Evolutionary conservation across 2,888 invertebrate genomes (phyloP), one percentile per base, ranked within the genome.

Genomic region (Caenorhabditis sulstoni): DNA sequence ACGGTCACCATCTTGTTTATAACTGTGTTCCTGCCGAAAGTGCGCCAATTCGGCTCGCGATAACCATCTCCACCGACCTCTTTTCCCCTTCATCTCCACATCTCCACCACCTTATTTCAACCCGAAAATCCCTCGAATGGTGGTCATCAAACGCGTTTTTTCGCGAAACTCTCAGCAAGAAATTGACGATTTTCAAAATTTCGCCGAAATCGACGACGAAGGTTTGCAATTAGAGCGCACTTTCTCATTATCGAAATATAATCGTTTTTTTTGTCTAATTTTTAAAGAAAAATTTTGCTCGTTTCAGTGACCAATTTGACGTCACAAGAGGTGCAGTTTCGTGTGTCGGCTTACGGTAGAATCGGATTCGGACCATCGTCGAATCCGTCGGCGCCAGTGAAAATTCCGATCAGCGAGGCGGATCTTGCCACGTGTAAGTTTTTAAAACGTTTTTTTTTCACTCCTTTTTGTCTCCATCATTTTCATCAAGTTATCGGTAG

Each of bases 301-400:
- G 23, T 79, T 84, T 59, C 71, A 84, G 84, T 84, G 14, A 84
- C 84, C 12, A 84, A 82, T 59, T 61, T 84, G 53, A 82, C 81
- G 14, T 78, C 80, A n/a, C 66, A 74, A 47, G 82, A 82, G 50
- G 78, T 88, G 41, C 88, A 89, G 59, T 90, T 90, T 71, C 88
- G 90, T 9, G 89, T 90, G 23, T 83, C 87, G 23, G 90, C 90
- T 7, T 89, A 88, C 58, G 87, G 90, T 57, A 61, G 85, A 49
- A 83, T 84, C 64, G 90, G 89, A 23, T 90, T 90, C 81, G 90
- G 90, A 20, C 75, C 85, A 7, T 83, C 89, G 8, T 90, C 90
- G 14, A 79, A 78, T 41, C 82, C 85, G 37, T 86, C 87, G 1
- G 61, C 85, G 9, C 87, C 87, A 44, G 86, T 90, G 57, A 81